phyloP scores from a whole-genome alignment of 2,888 invertebrate genomes.

The Germaria angustata region DNA sequence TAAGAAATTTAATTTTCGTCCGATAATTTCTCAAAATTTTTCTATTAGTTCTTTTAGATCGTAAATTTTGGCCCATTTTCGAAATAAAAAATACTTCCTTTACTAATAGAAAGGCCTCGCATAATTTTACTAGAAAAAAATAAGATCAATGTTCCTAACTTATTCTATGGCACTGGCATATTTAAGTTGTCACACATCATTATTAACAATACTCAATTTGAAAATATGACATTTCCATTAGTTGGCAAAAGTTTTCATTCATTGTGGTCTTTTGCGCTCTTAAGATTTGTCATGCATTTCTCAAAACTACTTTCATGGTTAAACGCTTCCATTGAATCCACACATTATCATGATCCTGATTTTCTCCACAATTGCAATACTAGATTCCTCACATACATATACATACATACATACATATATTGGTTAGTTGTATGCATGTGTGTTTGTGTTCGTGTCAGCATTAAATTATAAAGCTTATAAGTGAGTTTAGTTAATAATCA shows the following conservation, averaged over 20 bases:
- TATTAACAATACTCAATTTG: slow-evolving; percentile 3
- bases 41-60: too few relatives aligned
- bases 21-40: too few relatives aligned
- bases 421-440: not conserved
- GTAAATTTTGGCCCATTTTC: too few relatives aligned
- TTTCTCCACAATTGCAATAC: not conserved
- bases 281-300: slow-evolving; percentile 44
- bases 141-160: too few relatives aligned
- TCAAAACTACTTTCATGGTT: slow-evolving; percentile 51
- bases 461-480: slow-evolving; percentile 61
- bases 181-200: not conserved
- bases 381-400: not conserved
- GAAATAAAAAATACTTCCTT: too few relatives aligned
- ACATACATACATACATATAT: not conserved
- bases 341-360: slow-evolving; percentile 20
- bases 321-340: slow-evolving; percentile 48
- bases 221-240: slow-evolving; percentile 33
- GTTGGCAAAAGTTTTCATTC: slow-evolving; percentile 24
- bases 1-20: too few relatives aligned
- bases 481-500: slow-evolving; percentile 62
- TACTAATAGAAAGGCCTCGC: too few relatives aligned
- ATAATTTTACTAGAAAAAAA: too few relatives aligned
- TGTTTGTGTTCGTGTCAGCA: not conserved
- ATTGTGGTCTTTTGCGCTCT: not conserved
- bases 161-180: not conserved